These are phyloP conservation scores for Sarcophaga subvicina DNA, from an alignment of 2,888 invertebrate genomes.

Conservation along the genomic window DNA sequence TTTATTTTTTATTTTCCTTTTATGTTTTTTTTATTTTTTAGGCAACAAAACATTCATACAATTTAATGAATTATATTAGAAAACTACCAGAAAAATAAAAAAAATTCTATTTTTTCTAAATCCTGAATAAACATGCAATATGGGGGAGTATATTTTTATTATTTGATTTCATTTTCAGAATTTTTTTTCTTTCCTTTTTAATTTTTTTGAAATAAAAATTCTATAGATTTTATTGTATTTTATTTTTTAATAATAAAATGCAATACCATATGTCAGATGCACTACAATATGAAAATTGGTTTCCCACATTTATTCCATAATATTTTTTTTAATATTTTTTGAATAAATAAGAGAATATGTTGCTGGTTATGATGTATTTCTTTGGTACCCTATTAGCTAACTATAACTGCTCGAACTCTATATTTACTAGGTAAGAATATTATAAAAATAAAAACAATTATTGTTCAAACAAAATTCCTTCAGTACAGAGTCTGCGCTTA, in stretches of 20 bases:
- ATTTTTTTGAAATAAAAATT: constrained; percentile 1
- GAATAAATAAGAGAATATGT: background rate
- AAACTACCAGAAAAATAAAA: background rate
- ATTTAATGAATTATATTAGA: constrained; percentile 46
- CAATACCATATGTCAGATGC: constrained; percentile 49
- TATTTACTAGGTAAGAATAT: too few species aligned
- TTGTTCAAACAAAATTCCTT: too few species aligned
- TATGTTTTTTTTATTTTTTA: constrained; percentile 2
- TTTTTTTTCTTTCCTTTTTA: too few species aligned
- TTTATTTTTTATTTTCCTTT: background rate
- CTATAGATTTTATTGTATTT: background rate
- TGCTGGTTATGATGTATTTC: background rate
- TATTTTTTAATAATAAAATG: constrained; percentile 41
- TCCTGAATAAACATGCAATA: constrained; percentile 39
- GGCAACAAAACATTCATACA: constrained; percentile 24
- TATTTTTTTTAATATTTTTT: background rate
- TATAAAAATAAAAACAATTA: too few species aligned
- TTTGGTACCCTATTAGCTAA: background rate
- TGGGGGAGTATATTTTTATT: background rate
- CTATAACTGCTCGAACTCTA: background rate
- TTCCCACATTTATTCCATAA: constrained; percentile 8
- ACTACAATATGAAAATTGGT: constrained; percentile 42
- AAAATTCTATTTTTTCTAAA: constrained; percentile 2
- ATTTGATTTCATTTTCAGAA: background rate
- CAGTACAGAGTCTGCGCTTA: too few species aligned